Evolutionary conservation across 1,140 invertebrate species (phyloP).

Genomic region (Apis cerana): DNA sequence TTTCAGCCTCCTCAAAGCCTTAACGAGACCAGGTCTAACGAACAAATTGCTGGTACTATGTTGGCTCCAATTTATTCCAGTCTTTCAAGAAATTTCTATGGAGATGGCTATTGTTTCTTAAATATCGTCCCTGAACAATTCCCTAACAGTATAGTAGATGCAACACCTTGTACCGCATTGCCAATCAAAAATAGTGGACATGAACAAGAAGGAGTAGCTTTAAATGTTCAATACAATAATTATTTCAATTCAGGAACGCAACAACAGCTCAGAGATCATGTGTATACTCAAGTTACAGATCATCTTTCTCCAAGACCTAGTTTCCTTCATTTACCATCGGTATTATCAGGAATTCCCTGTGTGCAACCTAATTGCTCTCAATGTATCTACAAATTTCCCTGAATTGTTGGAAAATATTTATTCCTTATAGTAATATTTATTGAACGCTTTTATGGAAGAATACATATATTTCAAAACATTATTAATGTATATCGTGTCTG

Average conservation of each 20-base stretch:
- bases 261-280: constrained; percentile 68
- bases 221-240: constrained; percentile 71
- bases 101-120: constrained; percentile 71
- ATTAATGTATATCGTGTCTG: constrained; percentile 11
- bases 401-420: not conserved
- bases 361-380: constrained; percentile 76
- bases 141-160: constrained; percentile 41
- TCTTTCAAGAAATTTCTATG: constrained; percentile 68
- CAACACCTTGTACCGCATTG: constrained; percentile 28
- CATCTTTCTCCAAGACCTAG: constrained; percentile 65
- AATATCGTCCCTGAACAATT: constrained; percentile 71
- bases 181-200: constrained; percentile 44
- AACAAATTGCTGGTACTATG: constrained; percentile 40
- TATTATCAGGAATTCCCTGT: constrained; percentile 74
- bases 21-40: constrained; percentile 22
- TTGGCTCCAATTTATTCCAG: constrained; percentile 68
- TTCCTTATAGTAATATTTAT: not conserved
- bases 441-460: too few species aligned
- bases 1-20: constrained; percentile 66
- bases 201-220: constrained; percentile 62
- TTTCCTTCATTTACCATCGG: constrained; percentile 74
- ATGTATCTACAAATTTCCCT: constrained; percentile 73
- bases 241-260: constrained; percentile 68
- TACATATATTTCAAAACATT: not conserved
- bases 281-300: constrained; percentile 60